Evolutionary conservation across 1,140 invertebrate species (phyloP).

Genomic region (Calosoma granatense): DNA sequence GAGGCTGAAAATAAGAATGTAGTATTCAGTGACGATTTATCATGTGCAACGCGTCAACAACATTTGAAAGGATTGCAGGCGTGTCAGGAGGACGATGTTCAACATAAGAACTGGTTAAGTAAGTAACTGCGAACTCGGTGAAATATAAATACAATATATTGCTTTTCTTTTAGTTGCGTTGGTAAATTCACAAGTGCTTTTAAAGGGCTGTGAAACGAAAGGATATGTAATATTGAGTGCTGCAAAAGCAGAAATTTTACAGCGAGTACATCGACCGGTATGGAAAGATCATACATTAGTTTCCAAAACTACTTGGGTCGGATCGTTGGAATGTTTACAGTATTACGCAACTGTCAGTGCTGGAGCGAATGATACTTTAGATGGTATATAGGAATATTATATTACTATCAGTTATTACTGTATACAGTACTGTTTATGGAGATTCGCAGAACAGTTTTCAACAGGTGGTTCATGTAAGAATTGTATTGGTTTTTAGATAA

Average conservation of each 20-base stretch:
- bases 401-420: neutral
- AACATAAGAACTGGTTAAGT: constrained; percentile 92
- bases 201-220: constrained; percentile 91
- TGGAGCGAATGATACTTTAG: constrained; percentile 52
- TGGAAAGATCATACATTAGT: constrained; percentile 83
- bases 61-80: constrained; percentile 77
- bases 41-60: constrained; percentile 59
- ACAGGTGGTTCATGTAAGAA: constrained; percentile 6
- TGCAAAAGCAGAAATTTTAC: constrained; percentile 87
- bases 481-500: constrained; percentile 51
- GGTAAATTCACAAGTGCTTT: constrained; percentile 90
- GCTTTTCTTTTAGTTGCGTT: constrained; percentile 62
- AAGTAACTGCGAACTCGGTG: constrained; percentile 29
- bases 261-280: constrained; percentile 81
- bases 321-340: constrained; percentile 94
- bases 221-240: constrained; percentile 96
- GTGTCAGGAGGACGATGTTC: constrained; percentile 78
- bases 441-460: neutral
- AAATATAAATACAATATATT: neutral
- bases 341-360: constrained; percentile 93
- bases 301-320: constrained; percentile 92
- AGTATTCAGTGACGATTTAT: constrained; percentile 83
- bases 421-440: too few species aligned
- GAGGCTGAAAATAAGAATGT: constrained; percentile 91
- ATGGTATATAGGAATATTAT: constrained; percentile 25